phyloP scores from a whole-genome alignment of 1,140 invertebrate genomes.

The Trissolcus basalis region DNA sequence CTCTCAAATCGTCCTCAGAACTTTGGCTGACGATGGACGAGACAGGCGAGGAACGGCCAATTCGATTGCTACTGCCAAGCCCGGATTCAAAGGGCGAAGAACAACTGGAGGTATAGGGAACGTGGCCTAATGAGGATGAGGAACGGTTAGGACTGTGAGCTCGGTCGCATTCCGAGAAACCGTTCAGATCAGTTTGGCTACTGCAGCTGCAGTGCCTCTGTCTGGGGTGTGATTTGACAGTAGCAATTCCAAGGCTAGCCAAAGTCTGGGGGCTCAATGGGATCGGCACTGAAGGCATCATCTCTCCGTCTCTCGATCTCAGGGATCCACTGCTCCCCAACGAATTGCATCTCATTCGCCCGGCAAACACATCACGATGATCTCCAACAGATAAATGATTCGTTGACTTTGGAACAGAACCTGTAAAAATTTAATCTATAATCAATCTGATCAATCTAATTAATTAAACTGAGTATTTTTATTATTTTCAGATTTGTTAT shows the following conservation, averaged over 20 bases:
- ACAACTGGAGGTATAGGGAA: slow-evolving; percentile 42
- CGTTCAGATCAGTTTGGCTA: slow-evolving; percentile 82
- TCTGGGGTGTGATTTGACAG: slow-evolving; percentile 63
- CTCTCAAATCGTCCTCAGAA: slow-evolving; percentile 81
- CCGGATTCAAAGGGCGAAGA: slow-evolving; percentile 77
- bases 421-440: slow-evolving; percentile 7
- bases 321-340: slow-evolving; percentile 64
- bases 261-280: slow-evolving; percentile 80
- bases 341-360: slow-evolving; percentile 71
- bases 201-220: slow-evolving; percentile 81
- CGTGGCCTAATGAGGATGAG: slow-evolving; percentile 63
- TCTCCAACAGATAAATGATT: slow-evolving; percentile 52
- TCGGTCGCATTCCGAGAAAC: slow-evolving; percentile 65
- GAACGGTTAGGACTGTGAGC: slow-evolving; percentile 65
- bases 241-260: slow-evolving; percentile 79
- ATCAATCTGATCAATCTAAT: no score
- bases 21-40: slow-evolving; percentile 77
- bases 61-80: slow-evolving; percentile 65
- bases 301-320: slow-evolving; percentile 39
- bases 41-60: slow-evolving; percentile 80
- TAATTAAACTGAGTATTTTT: no score
- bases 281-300: slow-evolving; percentile 68
- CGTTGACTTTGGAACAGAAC: slow-evolving; percentile 47
- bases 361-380: slow-evolving; percentile 39
- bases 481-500: no score